These are phyloP conservation scores for Arvicanthis niloticus DNA, from an alignment of 2,113 vertebrate genomes.

Conservation along the genomic window DNA sequence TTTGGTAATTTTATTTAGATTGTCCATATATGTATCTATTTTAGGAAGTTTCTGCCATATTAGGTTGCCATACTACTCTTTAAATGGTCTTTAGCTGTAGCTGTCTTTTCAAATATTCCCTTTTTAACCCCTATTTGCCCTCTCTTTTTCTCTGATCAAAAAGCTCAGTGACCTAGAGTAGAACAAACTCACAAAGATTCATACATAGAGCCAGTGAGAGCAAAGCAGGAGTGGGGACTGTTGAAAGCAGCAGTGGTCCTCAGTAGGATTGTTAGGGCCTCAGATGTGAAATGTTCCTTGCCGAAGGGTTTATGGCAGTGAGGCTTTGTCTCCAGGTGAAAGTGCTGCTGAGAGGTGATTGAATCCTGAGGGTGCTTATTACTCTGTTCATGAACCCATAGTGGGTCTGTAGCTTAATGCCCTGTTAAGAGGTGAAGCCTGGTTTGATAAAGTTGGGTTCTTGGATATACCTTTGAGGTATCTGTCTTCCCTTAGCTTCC, in stretches of 20 bases:
- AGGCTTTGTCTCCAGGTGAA: not conserved
- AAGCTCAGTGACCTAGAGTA: not conserved
- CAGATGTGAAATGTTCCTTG: not conserved
- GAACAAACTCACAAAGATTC: not conserved
- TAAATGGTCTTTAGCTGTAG: not conserved
- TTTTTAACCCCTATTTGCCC: not conserved
- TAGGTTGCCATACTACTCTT: not conserved
- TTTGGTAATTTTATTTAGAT: not conserved
- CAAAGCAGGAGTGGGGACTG: not conserved
- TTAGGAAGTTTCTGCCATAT: not conserved
- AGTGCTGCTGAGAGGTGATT: not conserved
- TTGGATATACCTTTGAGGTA: not conserved
- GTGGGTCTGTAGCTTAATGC: not conserved
- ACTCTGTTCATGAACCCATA: not conserved
- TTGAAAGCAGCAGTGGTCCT: not conserved
- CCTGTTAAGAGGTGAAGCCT: not conserved
- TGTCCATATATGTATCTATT: not conserved
- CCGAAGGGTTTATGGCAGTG: not conserved
- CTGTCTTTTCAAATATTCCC: not conserved
- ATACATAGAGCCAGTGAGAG: not conserved
- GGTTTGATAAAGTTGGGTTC: not conserved
- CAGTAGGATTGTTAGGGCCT: not conserved
- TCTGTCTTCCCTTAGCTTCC: not conserved
- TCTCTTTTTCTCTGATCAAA: not conserved
- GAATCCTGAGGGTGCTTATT: not conserved